Evolutionary conservation across 1,140 invertebrate species (phyloP).

Genomic region (Drosophila parvula): DNA sequence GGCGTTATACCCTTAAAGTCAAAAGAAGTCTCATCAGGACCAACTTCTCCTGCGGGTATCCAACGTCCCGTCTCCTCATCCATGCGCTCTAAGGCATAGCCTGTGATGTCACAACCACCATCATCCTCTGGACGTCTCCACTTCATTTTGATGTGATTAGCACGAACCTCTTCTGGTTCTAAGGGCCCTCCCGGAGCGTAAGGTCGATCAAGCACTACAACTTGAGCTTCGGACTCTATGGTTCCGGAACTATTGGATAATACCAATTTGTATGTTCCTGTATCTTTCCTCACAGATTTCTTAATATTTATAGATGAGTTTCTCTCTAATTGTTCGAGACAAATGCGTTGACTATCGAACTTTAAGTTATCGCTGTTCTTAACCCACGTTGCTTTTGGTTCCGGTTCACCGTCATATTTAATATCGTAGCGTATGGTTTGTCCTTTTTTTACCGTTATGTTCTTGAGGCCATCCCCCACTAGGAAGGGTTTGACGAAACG

Average conservation of each 20-base stretch:
- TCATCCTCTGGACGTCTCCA: conserved; percentile 98
- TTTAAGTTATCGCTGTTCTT: conserved; percentile 89
- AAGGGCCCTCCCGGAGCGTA: conserved; percentile 93
- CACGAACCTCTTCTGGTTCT: conserved; percentile 93
- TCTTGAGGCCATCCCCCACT: conserved; percentile 92
- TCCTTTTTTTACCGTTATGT: conserved; percentile 96
- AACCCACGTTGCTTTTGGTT: conserved; percentile 94
- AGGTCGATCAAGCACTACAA: conserved; percentile 96
- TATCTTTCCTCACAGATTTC: conserved; percentile 93
- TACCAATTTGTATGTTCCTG: conserved; percentile 94
- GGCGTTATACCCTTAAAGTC: conserved; percentile 96
- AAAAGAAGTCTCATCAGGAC: conserved; percentile 92
- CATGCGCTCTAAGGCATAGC: conserved; percentile 99
- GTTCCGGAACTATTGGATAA: conserved; percentile 93
- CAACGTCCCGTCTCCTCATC: conserved; percentile 96
- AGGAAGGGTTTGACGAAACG: conserved; percentile 97
- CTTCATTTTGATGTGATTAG: conserved; percentile 96
- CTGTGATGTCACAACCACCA: conserved; percentile 96
- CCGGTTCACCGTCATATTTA: conserved; percentile 97
- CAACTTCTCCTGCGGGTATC: conserved; percentile 95
- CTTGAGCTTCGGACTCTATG: conserved; percentile 92
- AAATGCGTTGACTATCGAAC: conserved; percentile 89
- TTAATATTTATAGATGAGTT: conserved; percentile 96
- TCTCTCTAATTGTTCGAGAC: conserved; percentile 94
- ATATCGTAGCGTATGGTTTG: conserved; percentile 95